Conservation (phyloP, 1,140 invertebrate species). For the Drosophila pandora region DNA sequence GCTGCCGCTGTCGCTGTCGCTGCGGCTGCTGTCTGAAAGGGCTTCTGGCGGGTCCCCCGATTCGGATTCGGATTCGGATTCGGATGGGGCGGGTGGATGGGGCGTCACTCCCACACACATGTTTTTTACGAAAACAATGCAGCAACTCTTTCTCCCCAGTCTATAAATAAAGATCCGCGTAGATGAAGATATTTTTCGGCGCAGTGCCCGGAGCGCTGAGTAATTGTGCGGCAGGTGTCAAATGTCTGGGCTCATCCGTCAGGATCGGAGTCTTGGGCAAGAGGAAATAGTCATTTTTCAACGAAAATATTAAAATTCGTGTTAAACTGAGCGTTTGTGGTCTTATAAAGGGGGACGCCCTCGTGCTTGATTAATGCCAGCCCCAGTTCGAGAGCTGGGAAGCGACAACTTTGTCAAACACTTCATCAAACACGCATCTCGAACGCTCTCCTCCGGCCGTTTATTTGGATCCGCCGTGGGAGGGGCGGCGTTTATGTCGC, state of each 20-base stretch:
- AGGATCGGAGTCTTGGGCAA: constrained; percentile 24
- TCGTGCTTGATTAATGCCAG: constrained; percentile 58
- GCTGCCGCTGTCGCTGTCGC: constrained; percentile 23
- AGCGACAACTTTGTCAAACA: constrained; percentile 77
- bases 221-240: constrained; percentile 80
- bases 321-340: constrained; percentile 73
- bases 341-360: constrained; percentile 56
- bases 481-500: constrained; percentile 64
- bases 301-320: constrained; percentile 73
- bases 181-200: constrained; percentile 52
- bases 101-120: constrained; percentile 40
- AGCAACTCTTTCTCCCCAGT: constrained; percentile 59
- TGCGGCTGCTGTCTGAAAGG: constrained; percentile 59
- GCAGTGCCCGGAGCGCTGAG: constrained; percentile 59
- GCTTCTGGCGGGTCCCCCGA: constrained; percentile 21
- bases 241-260: constrained; percentile 61
- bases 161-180: constrained; percentile 60
- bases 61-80: not conserved
- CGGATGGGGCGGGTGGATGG: not conserved
- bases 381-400: constrained; percentile 30
- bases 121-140: constrained; percentile 54
- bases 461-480: constrained; percentile 34
- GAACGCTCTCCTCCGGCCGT: constrained; percentile 32
- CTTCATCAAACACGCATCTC: constrained; percentile 78
- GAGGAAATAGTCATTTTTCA: constrained; percentile 72